phyloP scores from a whole-genome alignment of 2,113 vertebrate genomes.

The Rutilus rutilus region DNA sequence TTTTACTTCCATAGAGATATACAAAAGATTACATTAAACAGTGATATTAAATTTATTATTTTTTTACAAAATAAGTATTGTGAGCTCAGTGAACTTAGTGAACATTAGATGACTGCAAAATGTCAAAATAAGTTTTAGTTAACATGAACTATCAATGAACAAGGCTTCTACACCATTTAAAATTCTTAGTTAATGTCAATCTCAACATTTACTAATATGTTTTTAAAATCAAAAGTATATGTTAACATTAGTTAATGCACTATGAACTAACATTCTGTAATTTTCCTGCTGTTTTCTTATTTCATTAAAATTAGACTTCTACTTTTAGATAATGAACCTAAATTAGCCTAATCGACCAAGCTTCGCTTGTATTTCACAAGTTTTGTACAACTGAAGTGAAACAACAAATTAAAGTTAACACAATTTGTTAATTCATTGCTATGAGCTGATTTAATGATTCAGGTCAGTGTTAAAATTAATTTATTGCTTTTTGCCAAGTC shows the following conservation, averaged over 20 bases:
- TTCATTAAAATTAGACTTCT: background rate
- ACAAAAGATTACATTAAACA: background rate
- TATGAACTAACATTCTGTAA: background rate
- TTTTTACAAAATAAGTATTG: background rate
- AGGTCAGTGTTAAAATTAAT: background rate
- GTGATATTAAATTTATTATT: background rate
- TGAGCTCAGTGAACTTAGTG: background rate
- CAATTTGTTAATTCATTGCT: background rate
- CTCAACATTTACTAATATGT: too few relatives aligned
- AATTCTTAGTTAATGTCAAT: too few relatives aligned
- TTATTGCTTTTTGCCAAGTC: background rate
- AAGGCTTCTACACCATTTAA: too few relatives aligned
- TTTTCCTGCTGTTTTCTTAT: background rate
- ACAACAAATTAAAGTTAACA: background rate
- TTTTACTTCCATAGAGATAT: too few relatives aligned
- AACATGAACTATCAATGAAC: too few relatives aligned
- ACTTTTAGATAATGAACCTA: background rate
- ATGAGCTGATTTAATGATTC: background rate
- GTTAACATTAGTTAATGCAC: too few relatives aligned
- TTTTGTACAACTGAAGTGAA: background rate
- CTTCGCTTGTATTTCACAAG: background rate
- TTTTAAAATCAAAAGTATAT: too few relatives aligned
- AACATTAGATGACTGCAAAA: background rate
- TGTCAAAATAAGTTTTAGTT: too few relatives aligned
- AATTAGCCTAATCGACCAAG: background rate